phyloP scores from a whole-genome alignment of 2,797 vertebrate species.

The Pelobates cultripes region DNA sequence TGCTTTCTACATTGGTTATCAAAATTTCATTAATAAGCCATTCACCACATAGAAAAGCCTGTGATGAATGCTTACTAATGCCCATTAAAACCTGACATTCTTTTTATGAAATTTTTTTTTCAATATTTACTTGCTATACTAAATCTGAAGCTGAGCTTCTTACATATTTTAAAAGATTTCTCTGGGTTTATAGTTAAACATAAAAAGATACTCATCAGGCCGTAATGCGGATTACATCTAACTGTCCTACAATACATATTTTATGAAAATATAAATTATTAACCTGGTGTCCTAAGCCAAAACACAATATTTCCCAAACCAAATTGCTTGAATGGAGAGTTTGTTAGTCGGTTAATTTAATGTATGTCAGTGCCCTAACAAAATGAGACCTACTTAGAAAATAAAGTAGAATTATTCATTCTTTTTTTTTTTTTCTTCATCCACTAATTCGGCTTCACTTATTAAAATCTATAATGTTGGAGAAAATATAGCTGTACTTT shows the following conservation, averaged over 20 bases:
- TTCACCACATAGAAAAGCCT: no score
- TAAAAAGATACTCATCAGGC: slow-evolving; percentile 42
- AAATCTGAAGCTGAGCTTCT: slow-evolving; percentile 7
- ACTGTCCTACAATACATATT: slow-evolving; percentile 39
- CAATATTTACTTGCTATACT: slow-evolving; percentile 13
- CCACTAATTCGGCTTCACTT: not conserved
- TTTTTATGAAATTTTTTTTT: not conserved
- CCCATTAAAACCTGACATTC: no score
- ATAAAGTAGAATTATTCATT: slow-evolving; percentile 33
- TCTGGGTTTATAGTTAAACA: slow-evolving; percentile 30
- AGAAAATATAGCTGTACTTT: not conserved
- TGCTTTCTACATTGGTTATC: no score
- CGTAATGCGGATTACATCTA: slow-evolving; percentile 21
- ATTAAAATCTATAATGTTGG: slow-evolving; percentile 24
- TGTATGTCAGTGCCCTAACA: slow-evolving; percentile 30
- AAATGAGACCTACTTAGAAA: slow-evolving; percentile 19
- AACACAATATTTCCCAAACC: slow-evolving; percentile 45
- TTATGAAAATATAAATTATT: slow-evolving; percentile 46
- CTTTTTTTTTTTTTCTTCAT: not conserved
- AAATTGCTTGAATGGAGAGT: slow-evolving; percentile 15
- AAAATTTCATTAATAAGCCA: no score
- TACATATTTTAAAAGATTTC: slow-evolving; percentile 45
- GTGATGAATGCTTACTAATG: no score
- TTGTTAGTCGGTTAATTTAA: slow-evolving; percentile 29
- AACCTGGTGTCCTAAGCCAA: slow-evolving; percentile 22